phyloP scores from a whole-genome alignment of 1,140 invertebrate species.

The Drosophila sproati region DNA sequence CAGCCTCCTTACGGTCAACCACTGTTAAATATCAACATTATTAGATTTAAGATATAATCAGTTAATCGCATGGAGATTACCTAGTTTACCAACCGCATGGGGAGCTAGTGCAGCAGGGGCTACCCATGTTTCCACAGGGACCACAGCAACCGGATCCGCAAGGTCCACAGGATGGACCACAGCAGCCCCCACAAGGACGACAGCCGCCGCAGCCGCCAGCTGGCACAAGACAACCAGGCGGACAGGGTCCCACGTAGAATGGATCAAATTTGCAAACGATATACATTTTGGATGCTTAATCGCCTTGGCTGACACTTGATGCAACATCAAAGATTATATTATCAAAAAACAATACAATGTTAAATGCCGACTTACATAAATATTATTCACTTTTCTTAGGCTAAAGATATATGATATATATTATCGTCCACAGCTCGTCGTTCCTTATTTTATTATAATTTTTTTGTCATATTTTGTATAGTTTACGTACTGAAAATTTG shows the following conservation, averaged over 20 bases:
- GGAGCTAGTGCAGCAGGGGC: not conserved
- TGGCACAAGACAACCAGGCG: conserved; percentile 27
- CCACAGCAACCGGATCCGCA: conserved; percentile 16
- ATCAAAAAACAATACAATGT: too few relatives aligned
- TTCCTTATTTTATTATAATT: not conserved
- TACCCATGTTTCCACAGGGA: conserved; percentile 1
- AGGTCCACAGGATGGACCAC: conserved; percentile 18
- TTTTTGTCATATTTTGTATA: conserved; percentile 1
- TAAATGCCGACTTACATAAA: too few relatives aligned
- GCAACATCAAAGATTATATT: too few relatives aligned
- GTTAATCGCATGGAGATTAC: not conserved
- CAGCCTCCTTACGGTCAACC: conserved; percentile 11
- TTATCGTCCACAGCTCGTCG: not conserved
- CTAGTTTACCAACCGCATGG: conserved; percentile 22
- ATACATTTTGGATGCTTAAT: conserved; percentile 5
- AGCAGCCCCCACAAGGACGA: conserved; percentile 19
- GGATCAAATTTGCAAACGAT: conserved; percentile 49
- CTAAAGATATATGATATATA: conserved; percentile 42
- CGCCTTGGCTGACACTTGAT: not conserved
- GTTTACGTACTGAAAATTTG: conserved; percentile 19
- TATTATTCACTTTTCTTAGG: conserved; percentile 1
- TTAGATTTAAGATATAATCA: too few relatives aligned
- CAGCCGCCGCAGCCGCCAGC: conserved; percentile 17
- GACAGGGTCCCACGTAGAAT: conserved; percentile 42
- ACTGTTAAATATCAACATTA: not conserved